Percentiles rank a stretch among this genome's conserved stretches.
These are phyloP conservation scores for Scaptodrosophila lebanonensis DNA, from an alignment of 1,140 invertebrate species.

Conservation along the genomic window DNA sequence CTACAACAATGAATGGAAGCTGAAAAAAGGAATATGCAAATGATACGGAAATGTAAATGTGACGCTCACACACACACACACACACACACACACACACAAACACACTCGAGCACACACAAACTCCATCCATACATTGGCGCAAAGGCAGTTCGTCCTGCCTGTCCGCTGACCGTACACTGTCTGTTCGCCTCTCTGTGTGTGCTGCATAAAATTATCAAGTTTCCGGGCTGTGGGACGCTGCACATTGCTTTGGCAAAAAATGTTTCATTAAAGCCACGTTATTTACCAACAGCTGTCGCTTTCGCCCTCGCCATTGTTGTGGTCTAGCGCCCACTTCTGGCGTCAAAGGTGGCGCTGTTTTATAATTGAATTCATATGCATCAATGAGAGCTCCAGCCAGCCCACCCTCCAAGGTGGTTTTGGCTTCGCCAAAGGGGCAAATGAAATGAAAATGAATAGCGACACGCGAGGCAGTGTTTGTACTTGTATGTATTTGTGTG, in stretches of 20 bases:
- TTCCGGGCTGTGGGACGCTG: constrained; percentile 20
- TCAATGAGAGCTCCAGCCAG: constrained; percentile 58
- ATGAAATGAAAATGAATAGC: neutral
- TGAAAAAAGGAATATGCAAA: constrained; percentile 66
- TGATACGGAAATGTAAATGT: constrained; percentile 59
- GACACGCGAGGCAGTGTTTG: neutral
- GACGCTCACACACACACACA: too few species aligned
- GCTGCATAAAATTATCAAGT: constrained; percentile 76
- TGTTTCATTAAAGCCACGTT: constrained; percentile 61
- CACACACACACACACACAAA: too few species aligned
- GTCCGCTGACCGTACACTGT: constrained; percentile 11
- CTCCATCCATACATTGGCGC: neutral
- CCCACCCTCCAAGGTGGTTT: neutral
- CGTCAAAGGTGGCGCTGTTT: constrained; percentile 63
- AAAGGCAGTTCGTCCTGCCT: constrained; percentile 34
- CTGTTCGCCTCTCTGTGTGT: constrained; percentile 36
- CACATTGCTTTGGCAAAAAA: constrained; percentile 26
- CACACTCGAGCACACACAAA: neutral
- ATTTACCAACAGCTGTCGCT: constrained; percentile 38
- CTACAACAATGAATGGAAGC: too few species aligned
- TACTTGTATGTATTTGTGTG: constrained; percentile 1
- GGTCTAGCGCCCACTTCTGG: constrained; percentile 2
- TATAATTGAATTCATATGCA: constrained; percentile 77
- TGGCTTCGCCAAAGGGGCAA: too few species aligned
- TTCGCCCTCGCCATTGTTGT: constrained; percentile 22